Base-by-base conservation (phyloP, 2,797 vertebrate species). In the Enteromius trimaculatus region DNA sequence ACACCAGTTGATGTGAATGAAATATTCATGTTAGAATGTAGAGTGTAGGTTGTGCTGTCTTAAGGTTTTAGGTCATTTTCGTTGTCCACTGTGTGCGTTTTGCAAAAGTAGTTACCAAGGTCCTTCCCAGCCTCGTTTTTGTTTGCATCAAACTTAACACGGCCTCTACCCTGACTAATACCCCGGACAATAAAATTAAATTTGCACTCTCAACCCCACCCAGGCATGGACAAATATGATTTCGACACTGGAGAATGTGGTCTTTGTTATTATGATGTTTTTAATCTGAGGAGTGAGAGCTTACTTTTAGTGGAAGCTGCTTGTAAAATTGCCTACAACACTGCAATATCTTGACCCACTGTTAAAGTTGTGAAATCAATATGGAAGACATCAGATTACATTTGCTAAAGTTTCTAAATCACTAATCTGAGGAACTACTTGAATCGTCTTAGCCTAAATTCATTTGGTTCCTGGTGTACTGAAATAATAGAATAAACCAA, bases 401-500 rank as follows among this genome's bases (percentile, higher is more conserved):
- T 58, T 79, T 68, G 29, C 64, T 39, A 3, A 53, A 26, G 3
- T 79, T 66, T 17, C 8, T 17, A 64, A 31, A 64, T 64, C 29
- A 17, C 14, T 17, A 64, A 16, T 16, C 14, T 8, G 6, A 64
- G 29, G 29, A 31, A 31, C 26, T 44, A 60, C 53, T 77, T 55
- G 72, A n/a, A 37, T 23, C n/a, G 16, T 19, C 10, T 62, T 44
- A 3, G n/a, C 34, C 42, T 62, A 7, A 23, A 77, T 13, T 64
- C 60, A 64, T 64, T 64, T 31, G 29, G 19, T n/a, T 64, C 34
- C n/a, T 17, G 16, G 26, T 49, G 26, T 11, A 51, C 47, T 51
- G 26, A 62, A n/a, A 42, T 42, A 65, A 21, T 6, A 65, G 60
- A 47, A 44, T 16, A 4, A 80, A 70, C 51, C 66, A 80, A 70